Percentiles rank a stretch among this genome's conserved stretches.
phyloP scores from a whole-genome alignment of 1,140 invertebrate species.

The Venturia canescens region DNA sequence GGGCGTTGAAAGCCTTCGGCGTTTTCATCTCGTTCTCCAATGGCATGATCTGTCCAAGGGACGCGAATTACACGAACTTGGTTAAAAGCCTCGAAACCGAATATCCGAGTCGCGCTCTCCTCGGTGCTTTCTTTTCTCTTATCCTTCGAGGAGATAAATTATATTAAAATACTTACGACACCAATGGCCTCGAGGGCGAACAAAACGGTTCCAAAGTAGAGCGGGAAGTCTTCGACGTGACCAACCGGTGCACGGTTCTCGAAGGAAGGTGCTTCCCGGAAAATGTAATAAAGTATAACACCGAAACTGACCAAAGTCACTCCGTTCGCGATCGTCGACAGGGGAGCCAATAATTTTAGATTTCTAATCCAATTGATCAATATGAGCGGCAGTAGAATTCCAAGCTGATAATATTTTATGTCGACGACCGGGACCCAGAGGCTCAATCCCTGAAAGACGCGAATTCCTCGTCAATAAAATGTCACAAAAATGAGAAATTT shows the following conservation, averaged over 20 bases:
- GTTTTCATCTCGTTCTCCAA: conserved; percentile 92
- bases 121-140: too few relatives aligned
- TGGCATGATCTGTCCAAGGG: conserved; percentile 84
- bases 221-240: conserved; percentile 76
- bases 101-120: too few relatives aligned
- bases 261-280: conserved; percentile 77
- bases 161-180: conserved; percentile 74
- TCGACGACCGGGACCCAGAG: conserved; percentile 66
- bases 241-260: conserved; percentile 76
- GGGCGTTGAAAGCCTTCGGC: conserved; percentile 83
- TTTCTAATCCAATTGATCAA: conserved; percentile 85
- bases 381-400: conserved; percentile 83
- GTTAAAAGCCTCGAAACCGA: too few relatives aligned
- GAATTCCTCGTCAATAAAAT: neutral
- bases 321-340: conserved; percentile 85
- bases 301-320: conserved; percentile 81
- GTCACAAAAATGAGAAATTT: too few relatives aligned
- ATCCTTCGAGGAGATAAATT: too few relatives aligned
- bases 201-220: conserved; percentile 87
- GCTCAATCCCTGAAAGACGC: conserved; percentile 60
- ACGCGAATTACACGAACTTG: too few relatives aligned
- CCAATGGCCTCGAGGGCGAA: conserved; percentile 90
- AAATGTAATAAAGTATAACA: conserved; percentile 84
- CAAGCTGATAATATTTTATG: conserved; percentile 81
- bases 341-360: conserved; percentile 85